Evolutionary conservation across 1,140 invertebrate genomes (phyloP).

Genomic region (Physella acuta): DNA sequence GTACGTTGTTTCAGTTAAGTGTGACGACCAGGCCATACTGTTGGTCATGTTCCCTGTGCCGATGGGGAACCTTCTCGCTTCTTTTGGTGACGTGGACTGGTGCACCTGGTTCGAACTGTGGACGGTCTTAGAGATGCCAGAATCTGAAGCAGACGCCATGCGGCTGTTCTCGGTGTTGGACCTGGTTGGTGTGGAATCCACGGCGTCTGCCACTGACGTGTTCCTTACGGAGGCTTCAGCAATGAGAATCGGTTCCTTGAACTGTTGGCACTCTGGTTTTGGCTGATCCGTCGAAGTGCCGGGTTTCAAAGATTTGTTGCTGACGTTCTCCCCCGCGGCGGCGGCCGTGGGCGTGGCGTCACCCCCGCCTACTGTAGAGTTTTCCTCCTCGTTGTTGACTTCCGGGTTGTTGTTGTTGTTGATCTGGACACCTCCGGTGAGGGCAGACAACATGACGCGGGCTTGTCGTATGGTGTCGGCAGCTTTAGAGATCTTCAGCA

Average conservation of each 20-base stretch:
- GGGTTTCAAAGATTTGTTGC: background rate
- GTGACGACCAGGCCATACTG: background rate
- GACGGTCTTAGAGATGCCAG: background rate
- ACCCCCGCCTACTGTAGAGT: background rate
- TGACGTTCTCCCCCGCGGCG: background rate
- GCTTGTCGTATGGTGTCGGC: conserved; percentile 1
- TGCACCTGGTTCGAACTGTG: too few relatives aligned
- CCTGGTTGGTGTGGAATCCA: background rate
- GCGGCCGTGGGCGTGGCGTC: background rate
- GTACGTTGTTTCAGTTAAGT: background rate
- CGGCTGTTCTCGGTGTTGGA: background rate
- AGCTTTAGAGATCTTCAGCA: background rate
- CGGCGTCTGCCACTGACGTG: background rate
- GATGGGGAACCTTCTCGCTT: background rate
- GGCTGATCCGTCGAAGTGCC: background rate
- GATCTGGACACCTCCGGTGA: background rate
- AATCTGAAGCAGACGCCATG: background rate
- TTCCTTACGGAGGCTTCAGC: too few relatives aligned
- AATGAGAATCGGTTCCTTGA: background rate
- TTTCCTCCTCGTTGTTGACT: background rate
- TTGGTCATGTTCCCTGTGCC: background rate
- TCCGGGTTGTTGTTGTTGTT: conserved; percentile 16
- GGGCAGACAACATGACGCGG: background rate
- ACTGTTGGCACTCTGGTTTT: too few relatives aligned
- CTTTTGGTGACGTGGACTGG: background rate